Base-by-base conservation (phyloP, 2,888 invertebrate species). In the Volucella inflata region DNA sequence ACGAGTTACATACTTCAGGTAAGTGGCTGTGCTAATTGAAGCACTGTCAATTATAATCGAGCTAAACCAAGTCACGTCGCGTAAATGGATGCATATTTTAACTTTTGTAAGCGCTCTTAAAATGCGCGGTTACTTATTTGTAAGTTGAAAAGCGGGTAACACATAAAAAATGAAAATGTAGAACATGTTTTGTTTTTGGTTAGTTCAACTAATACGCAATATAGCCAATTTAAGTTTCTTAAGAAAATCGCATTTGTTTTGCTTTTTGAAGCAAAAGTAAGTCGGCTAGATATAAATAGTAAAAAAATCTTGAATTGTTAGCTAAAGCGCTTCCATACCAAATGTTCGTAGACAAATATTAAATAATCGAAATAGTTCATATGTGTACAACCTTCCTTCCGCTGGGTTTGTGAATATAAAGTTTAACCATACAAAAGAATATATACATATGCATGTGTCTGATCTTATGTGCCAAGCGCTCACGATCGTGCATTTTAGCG, bases 351-450 rank as follows among this genome's bases (percentile, higher is more conserved):
- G 44, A 59, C 51, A 64, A 51, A 77, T 71, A 42, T 72, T 71
- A 44, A 42, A 70, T 71, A 71, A 82, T 71, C 40, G 53, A 53
- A 65, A 53, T 62, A 12, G 60, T 36, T 82, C 65, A 65, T 77
- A 82, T 77, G n/a, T n/a, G n/a, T n/a, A n/a, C n/a, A 81, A 81
- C 70, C 70, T 71, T 59, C 60, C 53, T 51, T 60, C 65, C 59
- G 53, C 59, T 38, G 53, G 30, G 51, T 76, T 64, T 71, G 59
- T 67, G 46, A 64, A 60, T 30, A 30, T 30, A 30, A 30, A 30
- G 30, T 82, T 77, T 51, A 71, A 65, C 60, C 77, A 71, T 50
- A 10, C n/a, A 65, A 46, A 48, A 60, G 57, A 46, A 53, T 50
- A 57, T 65, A 70, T 70, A 44, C 11, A 59, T 11, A 6, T 6